These are phyloP conservation scores for Lagorchestes hirsutus DNA, from an alignment of 2,797 vertebrate genomes.

Conservation along the genomic window DNA sequence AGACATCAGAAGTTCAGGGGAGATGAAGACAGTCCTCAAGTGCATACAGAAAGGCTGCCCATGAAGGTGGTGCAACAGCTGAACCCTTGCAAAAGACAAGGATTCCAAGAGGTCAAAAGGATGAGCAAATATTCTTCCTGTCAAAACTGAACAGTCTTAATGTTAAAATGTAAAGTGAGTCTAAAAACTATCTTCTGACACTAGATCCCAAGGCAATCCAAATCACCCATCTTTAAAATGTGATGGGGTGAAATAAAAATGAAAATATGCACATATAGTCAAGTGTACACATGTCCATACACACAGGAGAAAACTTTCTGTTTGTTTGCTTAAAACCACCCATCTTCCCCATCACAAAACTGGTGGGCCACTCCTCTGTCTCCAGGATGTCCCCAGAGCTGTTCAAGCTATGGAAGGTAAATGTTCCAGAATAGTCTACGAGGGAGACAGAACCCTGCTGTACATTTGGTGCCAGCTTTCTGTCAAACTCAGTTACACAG, in stretches of 20 bases:
- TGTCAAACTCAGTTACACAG: conserved; percentile 69
- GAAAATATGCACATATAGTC: background rate
- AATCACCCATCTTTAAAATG: background rate
- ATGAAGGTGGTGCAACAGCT: background rate
- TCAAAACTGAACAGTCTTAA: background rate
- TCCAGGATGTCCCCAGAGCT: conserved; percentile 64
- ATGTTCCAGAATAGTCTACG: conserved; percentile 61
- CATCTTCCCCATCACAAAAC: background rate
- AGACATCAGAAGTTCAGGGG: background rate
- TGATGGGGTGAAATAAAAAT: conserved; percentile 41
- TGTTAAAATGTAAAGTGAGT: background rate
- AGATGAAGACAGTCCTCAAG: background rate
- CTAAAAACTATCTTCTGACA: background rate
- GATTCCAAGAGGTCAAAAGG: background rate
- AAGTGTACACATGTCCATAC: background rate
- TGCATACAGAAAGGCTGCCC: background rate
- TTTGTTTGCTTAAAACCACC: background rate
- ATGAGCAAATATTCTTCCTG: background rate
- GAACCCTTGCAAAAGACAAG: background rate
- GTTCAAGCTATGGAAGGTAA: conserved; percentile 77
- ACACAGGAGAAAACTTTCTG: conserved; percentile 54
- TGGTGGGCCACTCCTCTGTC: conserved; percentile 53
- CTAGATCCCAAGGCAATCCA: background rate
- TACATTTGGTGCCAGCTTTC: conserved; percentile 68
- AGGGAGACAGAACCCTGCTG: conserved; percentile 57